Conservation (phyloP, 2,797 vertebrate species). For the Argya squamiceps region DNA sequence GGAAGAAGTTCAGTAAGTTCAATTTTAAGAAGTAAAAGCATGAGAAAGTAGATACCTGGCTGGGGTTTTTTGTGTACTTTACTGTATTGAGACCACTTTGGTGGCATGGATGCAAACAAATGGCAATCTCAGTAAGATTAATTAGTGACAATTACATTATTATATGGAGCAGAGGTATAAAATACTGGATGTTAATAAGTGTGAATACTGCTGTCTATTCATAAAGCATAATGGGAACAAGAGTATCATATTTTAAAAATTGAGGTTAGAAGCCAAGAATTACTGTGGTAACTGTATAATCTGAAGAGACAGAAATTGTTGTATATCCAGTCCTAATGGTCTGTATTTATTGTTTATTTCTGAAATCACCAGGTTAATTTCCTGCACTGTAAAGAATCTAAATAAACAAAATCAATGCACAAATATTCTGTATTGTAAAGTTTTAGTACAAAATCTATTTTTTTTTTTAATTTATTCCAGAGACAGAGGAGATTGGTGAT, state of each 20-base stretch:
- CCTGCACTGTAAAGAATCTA: not conserved
- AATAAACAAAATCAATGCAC: not conserved
- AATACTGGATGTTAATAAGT: not conserved
- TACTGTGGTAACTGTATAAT: not conserved
- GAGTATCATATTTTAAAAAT: not conserved
- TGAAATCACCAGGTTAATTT: not conserved
- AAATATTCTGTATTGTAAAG: not conserved
- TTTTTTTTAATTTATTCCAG: slow-evolving; percentile 70
- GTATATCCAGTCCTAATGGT: not conserved
- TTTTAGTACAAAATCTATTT: not conserved
- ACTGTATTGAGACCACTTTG: not conserved
- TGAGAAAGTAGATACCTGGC: not conserved
- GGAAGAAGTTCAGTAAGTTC: not conserved
- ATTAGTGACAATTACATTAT: not conserved
- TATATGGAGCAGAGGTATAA: not conserved
- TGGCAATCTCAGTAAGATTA: not conserved
- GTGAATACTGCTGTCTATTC: not conserved
- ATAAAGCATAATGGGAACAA: not conserved
- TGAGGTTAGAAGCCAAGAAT: not conserved
- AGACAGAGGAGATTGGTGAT: slow-evolving; percentile 88
- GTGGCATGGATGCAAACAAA: not conserved
- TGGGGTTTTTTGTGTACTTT: not conserved
- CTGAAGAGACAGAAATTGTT: not conserved
- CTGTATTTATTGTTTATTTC: not conserved
- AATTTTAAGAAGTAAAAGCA: not conserved